phyloP scores from a whole-genome alignment of 1,140 invertebrate species.

The Adelges cooleyi region DNA sequence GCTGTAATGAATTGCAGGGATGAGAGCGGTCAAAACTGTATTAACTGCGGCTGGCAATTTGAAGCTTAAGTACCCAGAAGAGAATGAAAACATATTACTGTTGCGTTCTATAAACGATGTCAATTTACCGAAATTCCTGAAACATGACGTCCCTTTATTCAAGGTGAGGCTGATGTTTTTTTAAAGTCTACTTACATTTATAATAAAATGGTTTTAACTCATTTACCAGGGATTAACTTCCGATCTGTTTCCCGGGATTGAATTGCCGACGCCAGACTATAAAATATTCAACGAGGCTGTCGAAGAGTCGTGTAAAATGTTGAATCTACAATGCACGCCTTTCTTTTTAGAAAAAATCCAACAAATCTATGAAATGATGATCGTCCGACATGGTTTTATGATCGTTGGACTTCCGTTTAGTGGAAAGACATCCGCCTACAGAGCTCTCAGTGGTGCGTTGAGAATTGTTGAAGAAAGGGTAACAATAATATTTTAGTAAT shows the following conservation, averaged over 20 bases:
- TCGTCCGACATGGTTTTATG: conserved; percentile 79
- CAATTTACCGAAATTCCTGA: conserved; percentile 84
- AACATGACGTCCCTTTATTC: conserved; percentile 75
- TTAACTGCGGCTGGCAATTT: conserved; percentile 77
- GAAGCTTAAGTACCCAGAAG: conserved; percentile 76
- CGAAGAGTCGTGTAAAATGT: conserved; percentile 52
- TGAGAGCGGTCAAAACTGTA: conserved; percentile 84
- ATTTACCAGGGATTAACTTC: conserved; percentile 71
- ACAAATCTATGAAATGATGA: conserved; percentile 93
- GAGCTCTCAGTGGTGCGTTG: conserved; percentile 64
- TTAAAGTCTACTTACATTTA: background rate
- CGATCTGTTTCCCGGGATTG: conserved; percentile 77
- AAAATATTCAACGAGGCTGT: conserved; percentile 44
- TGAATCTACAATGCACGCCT: conserved; percentile 70
- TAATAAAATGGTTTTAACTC: background rate
- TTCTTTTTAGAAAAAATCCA: conserved; percentile 84
- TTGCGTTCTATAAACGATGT: conserved; percentile 85
- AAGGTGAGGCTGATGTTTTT: conserved; percentile 41
- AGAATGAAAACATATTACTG: conserved; percentile 70
- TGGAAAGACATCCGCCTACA: conserved; percentile 68
- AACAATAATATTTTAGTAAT: too few species aligned
- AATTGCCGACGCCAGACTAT: conserved; percentile 65
- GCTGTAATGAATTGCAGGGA: too few species aligned
- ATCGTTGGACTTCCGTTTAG: conserved; percentile 86
- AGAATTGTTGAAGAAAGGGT: conserved; percentile 68